phyloP scores from a whole-genome alignment of 2,888 invertebrate genomes.

The Drosophila cracens region DNA sequence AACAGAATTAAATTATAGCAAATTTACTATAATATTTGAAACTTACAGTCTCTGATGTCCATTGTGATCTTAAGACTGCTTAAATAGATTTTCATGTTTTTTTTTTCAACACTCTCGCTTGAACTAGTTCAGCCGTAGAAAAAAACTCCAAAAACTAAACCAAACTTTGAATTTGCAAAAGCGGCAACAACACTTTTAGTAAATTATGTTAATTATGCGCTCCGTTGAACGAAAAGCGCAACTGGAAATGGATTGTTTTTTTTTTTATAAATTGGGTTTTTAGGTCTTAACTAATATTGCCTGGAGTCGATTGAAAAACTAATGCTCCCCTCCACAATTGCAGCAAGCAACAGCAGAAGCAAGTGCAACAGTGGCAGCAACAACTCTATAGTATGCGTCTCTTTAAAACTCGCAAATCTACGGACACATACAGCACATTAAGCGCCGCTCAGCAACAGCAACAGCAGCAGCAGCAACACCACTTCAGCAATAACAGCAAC shows the following conservation, averaged over 20 bases:
- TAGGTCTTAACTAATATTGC: constrained; percentile 30
- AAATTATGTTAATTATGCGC: constrained; percentile 69
- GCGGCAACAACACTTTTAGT: constrained; percentile 27
- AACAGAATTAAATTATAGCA: not conserved
- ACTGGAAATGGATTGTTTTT: constrained; percentile 35
- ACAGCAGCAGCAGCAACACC: constrained; percentile 27
- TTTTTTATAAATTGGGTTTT: constrained; percentile 52
- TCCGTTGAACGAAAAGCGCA: constrained; percentile 59
- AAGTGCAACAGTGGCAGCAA: constrained; percentile 14
- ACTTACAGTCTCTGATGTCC: not conserved
- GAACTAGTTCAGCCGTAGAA: constrained; percentile 10
- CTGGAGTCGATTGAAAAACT: constrained; percentile 32
- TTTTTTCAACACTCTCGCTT: not conserved
- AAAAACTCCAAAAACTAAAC: not conserved
- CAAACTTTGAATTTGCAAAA: constrained; percentile 14
- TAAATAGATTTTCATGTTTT: not conserved
- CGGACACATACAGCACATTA: constrained; percentile 82
- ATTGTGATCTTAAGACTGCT: not conserved
- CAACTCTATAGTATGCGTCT: constrained; percentile 81
- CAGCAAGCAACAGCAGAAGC: constrained; percentile 30
- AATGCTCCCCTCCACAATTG: constrained; percentile 35
- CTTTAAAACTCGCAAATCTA: constrained; percentile 85
- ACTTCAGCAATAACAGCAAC: constrained; percentile 35
- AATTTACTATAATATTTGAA: not conserved
- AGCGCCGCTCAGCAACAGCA: constrained; percentile 57